Evolutionary conservation across 2,113 vertebrate species (phyloP).

Genomic region (Pyrgilauda ruficollis): DNA sequence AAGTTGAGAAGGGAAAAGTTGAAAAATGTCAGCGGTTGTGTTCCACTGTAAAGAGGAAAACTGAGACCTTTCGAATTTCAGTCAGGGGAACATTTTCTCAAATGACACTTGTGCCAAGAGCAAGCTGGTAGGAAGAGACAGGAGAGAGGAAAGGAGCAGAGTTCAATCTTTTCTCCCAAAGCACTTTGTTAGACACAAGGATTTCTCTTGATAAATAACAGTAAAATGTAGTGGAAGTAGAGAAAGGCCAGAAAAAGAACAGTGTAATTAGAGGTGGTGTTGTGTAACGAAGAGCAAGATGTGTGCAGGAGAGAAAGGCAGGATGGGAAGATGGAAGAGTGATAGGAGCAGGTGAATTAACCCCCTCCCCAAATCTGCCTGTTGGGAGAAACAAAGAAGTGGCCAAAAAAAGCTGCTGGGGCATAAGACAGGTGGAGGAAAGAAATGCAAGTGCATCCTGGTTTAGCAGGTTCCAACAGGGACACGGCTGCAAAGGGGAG

Average conservation of each 20-base stretch:
- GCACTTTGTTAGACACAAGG: not conserved
- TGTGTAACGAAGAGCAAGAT: not conserved
- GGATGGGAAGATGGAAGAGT: not conserved
- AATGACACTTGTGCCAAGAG: not conserved
- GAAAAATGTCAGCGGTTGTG: conserved; percentile 20
- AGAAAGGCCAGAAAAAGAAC: not conserved
- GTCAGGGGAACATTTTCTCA: not conserved
- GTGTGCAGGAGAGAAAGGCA: not conserved
- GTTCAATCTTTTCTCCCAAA: not conserved
- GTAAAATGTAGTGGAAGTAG: not conserved
- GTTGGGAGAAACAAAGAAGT: not conserved
- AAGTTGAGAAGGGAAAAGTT: not conserved
- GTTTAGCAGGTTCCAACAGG: not conserved
- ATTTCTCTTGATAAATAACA: not conserved
- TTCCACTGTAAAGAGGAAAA: not conserved
- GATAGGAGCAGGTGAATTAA: not conserved
- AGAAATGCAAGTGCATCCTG: not conserved
- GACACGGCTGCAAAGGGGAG: not conserved
- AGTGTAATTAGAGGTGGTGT: not conserved
- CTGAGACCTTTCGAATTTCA: not conserved
- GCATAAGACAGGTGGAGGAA: not conserved
- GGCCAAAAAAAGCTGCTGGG: not conserved
- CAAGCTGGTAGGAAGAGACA: conserved; percentile 9
- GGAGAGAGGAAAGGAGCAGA: not conserved
- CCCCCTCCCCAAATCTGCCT: not conserved